phyloP scores from a whole-genome alignment of 2,888 invertebrate genomes.

The Stratiomys singularior region DNA sequence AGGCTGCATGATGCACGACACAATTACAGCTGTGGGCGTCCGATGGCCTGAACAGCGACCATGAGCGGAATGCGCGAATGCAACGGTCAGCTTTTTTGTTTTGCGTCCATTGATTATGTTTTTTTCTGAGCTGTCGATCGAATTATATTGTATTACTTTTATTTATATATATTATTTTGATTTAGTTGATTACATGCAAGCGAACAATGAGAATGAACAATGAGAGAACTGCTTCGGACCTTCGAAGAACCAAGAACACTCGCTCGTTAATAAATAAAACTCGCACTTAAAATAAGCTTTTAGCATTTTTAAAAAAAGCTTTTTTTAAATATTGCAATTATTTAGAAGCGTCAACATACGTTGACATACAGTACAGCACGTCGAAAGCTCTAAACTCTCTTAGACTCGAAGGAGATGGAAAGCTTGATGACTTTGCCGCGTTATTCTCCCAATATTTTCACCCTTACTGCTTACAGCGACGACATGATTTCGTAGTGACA shows the following conservation, averaged over 20 bases:
- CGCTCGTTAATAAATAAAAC: neutral
- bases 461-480: neutral
- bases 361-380: neutral
- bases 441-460: neutral
- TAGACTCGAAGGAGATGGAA: neutral
- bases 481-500: neutral
- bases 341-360: neutral
- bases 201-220: neutral
- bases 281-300: too few relatives aligned
- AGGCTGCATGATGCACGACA: neutral
- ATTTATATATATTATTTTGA: too few relatives aligned
- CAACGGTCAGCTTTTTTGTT: constrained; percentile 30
- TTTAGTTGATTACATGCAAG: too few relatives aligned
- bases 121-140: too few relatives aligned
- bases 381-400: neutral
- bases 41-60: constrained; percentile 28
- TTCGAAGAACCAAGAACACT: neutral
- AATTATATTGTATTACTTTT: too few relatives aligned
- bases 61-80: constrained; percentile 37
- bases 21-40: constrained; percentile 27
- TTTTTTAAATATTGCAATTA: neutral
- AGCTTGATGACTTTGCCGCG: constrained; percentile 13
- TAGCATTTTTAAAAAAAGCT: too few relatives aligned
- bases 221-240: neutral
- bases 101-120: neutral